A percentile compares a stretch with the other conserved stretches of the same genome.
These are phyloP conservation scores for Archips xylosteana DNA, from an alignment of 2,888 invertebrate species.

Conservation along the genomic window DNA sequence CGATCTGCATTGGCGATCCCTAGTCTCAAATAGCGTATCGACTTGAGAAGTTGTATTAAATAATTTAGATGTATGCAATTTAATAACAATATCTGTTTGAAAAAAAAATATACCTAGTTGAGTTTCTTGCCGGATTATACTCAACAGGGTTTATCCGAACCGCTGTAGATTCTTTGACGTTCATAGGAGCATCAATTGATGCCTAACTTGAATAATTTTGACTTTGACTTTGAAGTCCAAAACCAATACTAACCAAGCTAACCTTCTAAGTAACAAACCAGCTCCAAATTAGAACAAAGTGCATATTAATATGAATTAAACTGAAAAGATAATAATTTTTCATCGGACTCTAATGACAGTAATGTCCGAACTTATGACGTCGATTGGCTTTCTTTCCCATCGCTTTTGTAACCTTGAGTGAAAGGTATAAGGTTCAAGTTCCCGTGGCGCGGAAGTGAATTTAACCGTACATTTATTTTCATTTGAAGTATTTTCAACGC, in stretches of 20 bases:
- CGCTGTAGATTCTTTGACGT: too few relatives aligned
- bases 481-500: slow-evolving; percentile 25
- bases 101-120: too few relatives aligned
- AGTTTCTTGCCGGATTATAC: too few relatives aligned
- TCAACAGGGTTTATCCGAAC: too few relatives aligned
- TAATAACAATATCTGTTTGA: too few relatives aligned
- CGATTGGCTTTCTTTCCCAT: neutral
- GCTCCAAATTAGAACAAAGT: slow-evolving; percentile 1
- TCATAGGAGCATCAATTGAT: too few relatives aligned
- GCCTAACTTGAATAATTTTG: too few relatives aligned
- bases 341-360: slow-evolving; percentile 18
- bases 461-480: slow-evolving; percentile 28
- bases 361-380: slow-evolving; percentile 21
- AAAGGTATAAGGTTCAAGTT: neutral
- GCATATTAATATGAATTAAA: slow-evolving; percentile 29
- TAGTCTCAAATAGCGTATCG: too few relatives aligned
- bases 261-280: neutral
- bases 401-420: neutral
- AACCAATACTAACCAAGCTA: neutral
- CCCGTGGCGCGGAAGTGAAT: neutral
- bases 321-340: slow-evolving; percentile 33
- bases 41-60: too few relatives aligned
- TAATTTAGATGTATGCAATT: too few relatives aligned
- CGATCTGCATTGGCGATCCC: too few relatives aligned
- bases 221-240: too few relatives aligned